These are phyloP conservation scores for Diachrysia chrysitis DNA, from an alignment of 2,888 invertebrate genomes.

Conservation along the genomic window DNA sequence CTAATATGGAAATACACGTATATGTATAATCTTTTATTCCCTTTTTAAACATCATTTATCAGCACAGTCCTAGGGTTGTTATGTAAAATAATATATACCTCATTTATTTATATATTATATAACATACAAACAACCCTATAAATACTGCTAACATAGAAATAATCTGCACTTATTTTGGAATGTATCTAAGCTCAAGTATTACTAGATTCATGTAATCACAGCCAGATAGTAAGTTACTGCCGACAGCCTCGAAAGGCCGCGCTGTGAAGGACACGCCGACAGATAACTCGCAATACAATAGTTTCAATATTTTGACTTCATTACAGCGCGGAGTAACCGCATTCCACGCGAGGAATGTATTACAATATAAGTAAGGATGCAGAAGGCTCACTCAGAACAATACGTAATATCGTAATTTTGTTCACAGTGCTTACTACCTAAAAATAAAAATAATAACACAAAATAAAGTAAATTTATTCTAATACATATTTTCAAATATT, in stretches of 20 bases:
- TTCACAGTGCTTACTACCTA: no score
- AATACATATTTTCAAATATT: no score
- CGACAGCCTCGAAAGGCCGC: constrained; percentile 47
- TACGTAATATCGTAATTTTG: background rate
- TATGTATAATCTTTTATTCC: no score
- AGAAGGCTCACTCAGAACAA: constrained; percentile 19
- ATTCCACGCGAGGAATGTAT: constrained; percentile 53
- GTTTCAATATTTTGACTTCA: constrained; percentile 49
- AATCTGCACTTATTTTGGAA: background rate
- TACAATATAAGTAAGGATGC: background rate
- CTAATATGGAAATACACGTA: no score
- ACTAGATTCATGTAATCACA: background rate
- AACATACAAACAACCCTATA: no score
- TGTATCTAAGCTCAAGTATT: background rate
- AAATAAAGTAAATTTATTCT: no score
- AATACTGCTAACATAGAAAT: background rate
- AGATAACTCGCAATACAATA: constrained; percentile 49
- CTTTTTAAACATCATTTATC: no score
- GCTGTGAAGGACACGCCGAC: constrained; percentile 38
- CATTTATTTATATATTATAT: no score
- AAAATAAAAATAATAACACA: no score
- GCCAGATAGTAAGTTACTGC: background rate
- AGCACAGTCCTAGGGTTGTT: no score
- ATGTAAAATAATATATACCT: no score
- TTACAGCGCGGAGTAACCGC: constrained; percentile 42